phyloP scores from a whole-genome alignment of 2,888 invertebrate species.

The Standfussiana lucernea region DNA sequence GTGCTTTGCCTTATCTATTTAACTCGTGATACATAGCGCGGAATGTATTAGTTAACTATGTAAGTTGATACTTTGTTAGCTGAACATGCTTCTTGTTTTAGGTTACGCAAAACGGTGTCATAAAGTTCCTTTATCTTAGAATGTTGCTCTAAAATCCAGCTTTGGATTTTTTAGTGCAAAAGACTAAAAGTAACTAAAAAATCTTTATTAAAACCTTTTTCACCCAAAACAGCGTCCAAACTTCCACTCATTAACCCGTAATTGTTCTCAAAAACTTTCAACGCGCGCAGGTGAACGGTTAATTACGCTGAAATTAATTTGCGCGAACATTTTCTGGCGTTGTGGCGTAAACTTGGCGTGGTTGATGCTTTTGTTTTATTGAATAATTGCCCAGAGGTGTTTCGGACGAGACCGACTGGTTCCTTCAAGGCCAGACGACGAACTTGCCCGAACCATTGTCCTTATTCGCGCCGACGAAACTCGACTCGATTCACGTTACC shows the following conservation, averaged over 20 bases:
- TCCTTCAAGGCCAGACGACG: constrained; percentile 90
- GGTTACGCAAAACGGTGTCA: constrained; percentile 23
- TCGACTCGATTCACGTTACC: constrained; percentile 70
- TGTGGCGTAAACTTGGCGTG: constrained; percentile 85
- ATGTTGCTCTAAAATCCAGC: neutral
- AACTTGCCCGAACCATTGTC: constrained; percentile 84
- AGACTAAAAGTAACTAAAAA: neutral
- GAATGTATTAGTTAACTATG: constrained; percentile 62
- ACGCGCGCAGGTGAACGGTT: constrained; percentile 69
- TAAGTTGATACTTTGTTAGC: constrained; percentile 55
- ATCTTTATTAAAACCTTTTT: constrained; percentile 17
- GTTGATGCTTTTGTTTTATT: constrained; percentile 90
- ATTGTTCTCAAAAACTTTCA: constrained; percentile 51
- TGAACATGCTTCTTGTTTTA: constrained; percentile 48
- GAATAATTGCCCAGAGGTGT: constrained; percentile 90
- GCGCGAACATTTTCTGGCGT: constrained; percentile 80
- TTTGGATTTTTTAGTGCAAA: neutral
- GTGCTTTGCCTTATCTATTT: constrained; percentile 72
- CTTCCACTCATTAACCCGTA: constrained; percentile 46
- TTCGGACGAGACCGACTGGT: constrained; percentile 89
- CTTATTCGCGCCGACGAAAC: constrained; percentile 77
- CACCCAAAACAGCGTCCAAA: constrained; percentile 38
- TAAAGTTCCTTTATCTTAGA: constrained; percentile 1
- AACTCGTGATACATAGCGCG: constrained; percentile 67
- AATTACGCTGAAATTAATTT: constrained; percentile 82